Percentiles rank a stretch among this genome's conserved stretches.
phyloP scores from a whole-genome alignment of 2,113 vertebrate genomes.

The Chloebia gouldiae region DNA sequence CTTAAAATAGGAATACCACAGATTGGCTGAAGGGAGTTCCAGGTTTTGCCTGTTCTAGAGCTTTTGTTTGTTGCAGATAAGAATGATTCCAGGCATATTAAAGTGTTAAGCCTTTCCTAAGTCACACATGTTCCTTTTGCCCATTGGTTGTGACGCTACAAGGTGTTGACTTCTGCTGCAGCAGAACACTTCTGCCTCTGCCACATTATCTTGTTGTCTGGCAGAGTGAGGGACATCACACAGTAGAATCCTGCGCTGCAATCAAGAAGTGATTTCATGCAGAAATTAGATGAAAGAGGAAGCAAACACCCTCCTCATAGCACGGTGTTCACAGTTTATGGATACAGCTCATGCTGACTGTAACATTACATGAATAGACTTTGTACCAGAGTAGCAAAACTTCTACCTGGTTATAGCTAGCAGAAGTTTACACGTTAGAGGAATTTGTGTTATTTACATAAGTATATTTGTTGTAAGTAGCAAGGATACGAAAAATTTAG shows the following conservation, averaged over 20 bases:
- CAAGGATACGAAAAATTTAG: background rate
- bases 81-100: background rate
- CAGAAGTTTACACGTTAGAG: background rate
- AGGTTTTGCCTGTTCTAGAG: background rate
- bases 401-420: background rate
- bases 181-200: background rate
- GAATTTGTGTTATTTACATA: background rate
- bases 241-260: background rate
- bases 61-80: background rate
- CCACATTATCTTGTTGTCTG: background rate
- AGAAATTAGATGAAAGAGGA: background rate
- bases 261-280: background rate
- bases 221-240: background rate
- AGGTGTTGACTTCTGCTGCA: fast-evolving
- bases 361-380: background rate
- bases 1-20: background rate
- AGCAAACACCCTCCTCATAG: background rate
- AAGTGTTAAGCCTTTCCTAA: background rate
- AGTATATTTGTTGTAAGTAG: background rate
- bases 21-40: background rate
- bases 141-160: fast-evolving
- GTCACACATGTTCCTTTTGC: background rate
- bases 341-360: background rate
- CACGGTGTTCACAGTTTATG: background rate
- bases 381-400: background rate